A percentile compares a stretch with the other conserved stretches of the same genome.
phyloP scores from a whole-genome alignment of 1,140 invertebrate genomes.

The Drosophila kurseongensis region DNA sequence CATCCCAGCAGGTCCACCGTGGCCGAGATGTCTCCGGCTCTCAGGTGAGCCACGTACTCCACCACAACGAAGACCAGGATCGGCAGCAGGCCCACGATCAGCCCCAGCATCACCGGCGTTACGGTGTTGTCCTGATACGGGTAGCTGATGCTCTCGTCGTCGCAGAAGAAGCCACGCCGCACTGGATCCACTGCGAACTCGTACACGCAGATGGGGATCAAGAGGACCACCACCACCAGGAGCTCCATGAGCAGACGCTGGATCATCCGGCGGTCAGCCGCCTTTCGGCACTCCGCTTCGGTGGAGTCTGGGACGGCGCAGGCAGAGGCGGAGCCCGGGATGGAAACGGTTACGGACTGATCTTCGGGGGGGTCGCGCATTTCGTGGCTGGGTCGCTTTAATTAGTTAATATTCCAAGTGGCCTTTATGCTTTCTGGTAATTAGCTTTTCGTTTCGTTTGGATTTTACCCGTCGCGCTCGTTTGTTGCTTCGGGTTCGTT shows the following conservation, averaged over 20 bases:
- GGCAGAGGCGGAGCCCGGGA: constrained; percentile 1
- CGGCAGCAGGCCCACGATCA: constrained; percentile 88
- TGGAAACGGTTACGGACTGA: constrained; percentile 8
- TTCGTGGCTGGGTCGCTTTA: constrained; percentile 46
- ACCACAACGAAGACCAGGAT: constrained; percentile 55
- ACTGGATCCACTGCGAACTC: constrained; percentile 91
- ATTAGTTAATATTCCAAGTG: constrained; percentile 76
- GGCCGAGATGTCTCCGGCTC: constrained; percentile 34
- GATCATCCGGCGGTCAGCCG: constrained; percentile 25
- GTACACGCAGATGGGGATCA: constrained; percentile 88
- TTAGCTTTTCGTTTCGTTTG: constrained; percentile 62
- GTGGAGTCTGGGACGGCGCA: neutral
- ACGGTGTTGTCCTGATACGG: constrained; percentile 93
- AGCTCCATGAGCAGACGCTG: constrained; percentile 64
- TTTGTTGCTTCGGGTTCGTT: constrained; percentile 70
- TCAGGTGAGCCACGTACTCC: constrained; percentile 57
- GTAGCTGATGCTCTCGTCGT: constrained; percentile 96
- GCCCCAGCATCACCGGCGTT: constrained; percentile 90
- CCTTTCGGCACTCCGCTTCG: constrained; percentile 23
- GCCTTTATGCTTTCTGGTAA: constrained; percentile 50
- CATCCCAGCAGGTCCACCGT: constrained; percentile 53
- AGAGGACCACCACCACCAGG: constrained; percentile 59
- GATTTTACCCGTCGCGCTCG: constrained; percentile 55
- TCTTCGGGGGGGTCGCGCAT: constrained; percentile 61
- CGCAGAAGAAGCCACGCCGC: constrained; percentile 96